Base-by-base conservation (phyloP, 1,140 invertebrate species). In the Drosophila kikkawai region DNA sequence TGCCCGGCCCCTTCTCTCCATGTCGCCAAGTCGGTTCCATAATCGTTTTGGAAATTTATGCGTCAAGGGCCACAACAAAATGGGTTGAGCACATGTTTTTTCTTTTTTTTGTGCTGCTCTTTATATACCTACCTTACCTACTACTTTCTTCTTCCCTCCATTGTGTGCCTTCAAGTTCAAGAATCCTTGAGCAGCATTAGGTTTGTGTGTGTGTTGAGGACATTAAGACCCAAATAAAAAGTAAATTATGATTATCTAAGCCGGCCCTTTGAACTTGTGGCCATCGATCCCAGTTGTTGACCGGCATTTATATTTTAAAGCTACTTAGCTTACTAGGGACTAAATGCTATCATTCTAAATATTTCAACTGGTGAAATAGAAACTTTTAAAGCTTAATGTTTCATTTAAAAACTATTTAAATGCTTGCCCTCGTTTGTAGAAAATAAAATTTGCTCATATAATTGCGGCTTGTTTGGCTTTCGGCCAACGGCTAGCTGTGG, bases 11-110 rank as follows among this genome's bases (percentile, higher is more conserved):
- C 7, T 15, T 22, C 47, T 22, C 47, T 29, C 29, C 17, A 29
- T 19, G 22, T 19, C 26, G 22, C 13, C 64, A 19, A 39, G 41
- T 39, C n/a, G 53, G 19, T 57, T 67, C 68, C 77, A 79, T 73
- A 79, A 76, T 76, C 71, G 74, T 76, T 76, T 76, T 67, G 48
- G 53, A 67, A 76, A 76, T 76, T 76, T 79, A 81, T 69, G 58
- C 42, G 48, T 59, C 51, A 63, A 79, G 57, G 63, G 22, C 56
- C 47, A 59, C 57, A 53, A 71, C 47, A 44, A 66, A 75, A 76
- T 76, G 69, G 67, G 66, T 71, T 71, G 69, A 71, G 67, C 74
- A 76, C 74, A 76, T 76, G 74, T 76, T 73, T 56, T 68, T 50
- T 45, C 1, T 29, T 29, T 47, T 29, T 29, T 47, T 22, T 47